These are phyloP conservation scores for Linyphia triangularis DNA, from an alignment of 2,888 invertebrate genomes.

Conservation along the genomic window DNA sequence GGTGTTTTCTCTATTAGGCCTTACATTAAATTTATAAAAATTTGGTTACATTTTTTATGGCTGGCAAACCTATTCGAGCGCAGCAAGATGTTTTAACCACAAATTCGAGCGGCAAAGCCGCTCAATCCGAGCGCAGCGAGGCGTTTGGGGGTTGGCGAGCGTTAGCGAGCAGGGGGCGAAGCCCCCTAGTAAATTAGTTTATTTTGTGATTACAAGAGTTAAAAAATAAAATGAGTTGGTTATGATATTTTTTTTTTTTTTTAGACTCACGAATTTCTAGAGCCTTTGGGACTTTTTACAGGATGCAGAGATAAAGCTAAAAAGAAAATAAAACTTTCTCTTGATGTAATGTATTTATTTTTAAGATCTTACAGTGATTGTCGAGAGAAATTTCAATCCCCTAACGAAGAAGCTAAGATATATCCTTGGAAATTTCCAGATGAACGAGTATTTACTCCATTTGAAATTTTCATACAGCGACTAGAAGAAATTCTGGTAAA, in stretches of 20 bases:
- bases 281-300: slow-evolving; percentile 43
- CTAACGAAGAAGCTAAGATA: background rate
- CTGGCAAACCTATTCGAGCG: no score
- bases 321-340: slow-evolving; percentile 29
- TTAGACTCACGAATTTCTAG: slow-evolving; percentile 39
- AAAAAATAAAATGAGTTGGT: background rate
- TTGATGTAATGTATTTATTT: slow-evolving; percentile 31
- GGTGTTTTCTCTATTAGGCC: no score
- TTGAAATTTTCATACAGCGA: slow-evolving; percentile 43
- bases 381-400: slow-evolving; percentile 13
- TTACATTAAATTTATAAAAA: no score
- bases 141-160: no score
- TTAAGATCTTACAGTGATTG: slow-evolving; percentile 56
- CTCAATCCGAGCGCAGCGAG: no score
- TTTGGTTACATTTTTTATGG: no score
- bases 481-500: slow-evolving; percentile 64
- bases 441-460: slow-evolving; percentile 47
- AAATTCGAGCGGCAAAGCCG: no score
- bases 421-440: slow-evolving; percentile 72
- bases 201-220: no score
- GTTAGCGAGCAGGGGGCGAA: no score
- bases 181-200: no score
- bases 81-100: no score
- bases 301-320: background rate
- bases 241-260: background rate